Evolutionary conservation across 2,797 vertebrate species (phyloP), one percentile per base, ranked within the genome.

Genomic region (Lepilemur septentrionalis): DNA sequence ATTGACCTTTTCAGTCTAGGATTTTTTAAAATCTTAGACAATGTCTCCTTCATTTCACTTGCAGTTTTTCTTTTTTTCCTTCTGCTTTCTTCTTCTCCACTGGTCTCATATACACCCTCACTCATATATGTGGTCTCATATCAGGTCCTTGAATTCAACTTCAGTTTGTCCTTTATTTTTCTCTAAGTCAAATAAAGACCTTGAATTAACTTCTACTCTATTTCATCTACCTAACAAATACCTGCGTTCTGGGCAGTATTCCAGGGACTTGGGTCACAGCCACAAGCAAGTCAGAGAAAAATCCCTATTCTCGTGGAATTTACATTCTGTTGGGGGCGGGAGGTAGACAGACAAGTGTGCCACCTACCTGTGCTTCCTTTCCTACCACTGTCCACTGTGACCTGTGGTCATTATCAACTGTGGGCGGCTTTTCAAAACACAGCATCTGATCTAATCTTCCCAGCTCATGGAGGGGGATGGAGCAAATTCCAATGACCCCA

Each of bases 1-100:
- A 82, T 18, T 96, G 87, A 78, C 38, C 75, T 93, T 93, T 95
- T 80, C 50, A 75, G 78, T 85, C 81, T 94, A 93, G 50, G 23
- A 57, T 52, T 82, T 91, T 88, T 80, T 41, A 28, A 69, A 89
- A 85, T 91, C 25, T 7, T 83, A 83, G 20, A 83, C 25, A 79
- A 61, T 61, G 28, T 84, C 43, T 93, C 9, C 22, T 67, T 97
- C 57, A 73, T 84, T 46, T 80, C 59, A 52, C 83, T 70, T 81
- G 75, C 0, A 1, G 38, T 83, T 94, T 90, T 48, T 18, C 13
- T 50, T 46, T 88, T 85, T 76, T 61, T 78, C 17, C 35, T 94
- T 63, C 65, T 86, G 14, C 41, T 79, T 79, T 91, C 46, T 72
- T 78, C 48, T 35, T 86, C 96, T 75, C n/a, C 6, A 1, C 8